phyloP scores from a whole-genome alignment of 1,140 invertebrate species.

The Atta texana region DNA sequence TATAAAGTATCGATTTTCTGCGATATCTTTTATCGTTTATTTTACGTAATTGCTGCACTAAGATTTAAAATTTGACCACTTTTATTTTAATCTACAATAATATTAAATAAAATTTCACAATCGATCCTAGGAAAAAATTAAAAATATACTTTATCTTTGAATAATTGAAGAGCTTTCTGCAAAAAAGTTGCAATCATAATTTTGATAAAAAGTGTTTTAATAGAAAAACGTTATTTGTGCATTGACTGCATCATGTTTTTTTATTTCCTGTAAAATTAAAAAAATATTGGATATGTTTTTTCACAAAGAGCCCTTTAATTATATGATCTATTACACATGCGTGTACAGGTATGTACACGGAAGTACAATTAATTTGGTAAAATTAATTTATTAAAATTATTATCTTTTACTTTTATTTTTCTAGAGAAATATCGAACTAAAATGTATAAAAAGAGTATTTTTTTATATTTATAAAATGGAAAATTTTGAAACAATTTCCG shows the following conservation, averaged over 20 bases:
- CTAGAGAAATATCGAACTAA: not conserved
- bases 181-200: too few relatives aligned
- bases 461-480: not conserved
- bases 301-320: too few relatives aligned
- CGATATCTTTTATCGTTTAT: not conserved
- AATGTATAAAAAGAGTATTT: not conserved
- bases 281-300: too few relatives aligned
- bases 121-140: not conserved
- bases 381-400: not conserved
- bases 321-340: not conserved
- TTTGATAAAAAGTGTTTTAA: too few relatives aligned
- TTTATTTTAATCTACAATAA: not conserved
- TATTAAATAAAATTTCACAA: not conserved
- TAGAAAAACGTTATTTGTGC: too few relatives aligned
- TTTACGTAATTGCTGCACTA: not conserved
- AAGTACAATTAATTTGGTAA: not conserved
- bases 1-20: not conserved
- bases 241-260: too few relatives aligned
- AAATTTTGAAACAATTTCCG: not conserved
- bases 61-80: slow-evolving; percentile 10
- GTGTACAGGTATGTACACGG: not conserved
- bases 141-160: not conserved
- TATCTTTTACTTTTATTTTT: not conserved
- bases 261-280: too few relatives aligned
- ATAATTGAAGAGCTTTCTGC: too few relatives aligned